These are phyloP conservation scores for Smutsia gigantea DNA, from an alignment of 2,797 vertebrate species.

Conservation along the genomic window DNA sequence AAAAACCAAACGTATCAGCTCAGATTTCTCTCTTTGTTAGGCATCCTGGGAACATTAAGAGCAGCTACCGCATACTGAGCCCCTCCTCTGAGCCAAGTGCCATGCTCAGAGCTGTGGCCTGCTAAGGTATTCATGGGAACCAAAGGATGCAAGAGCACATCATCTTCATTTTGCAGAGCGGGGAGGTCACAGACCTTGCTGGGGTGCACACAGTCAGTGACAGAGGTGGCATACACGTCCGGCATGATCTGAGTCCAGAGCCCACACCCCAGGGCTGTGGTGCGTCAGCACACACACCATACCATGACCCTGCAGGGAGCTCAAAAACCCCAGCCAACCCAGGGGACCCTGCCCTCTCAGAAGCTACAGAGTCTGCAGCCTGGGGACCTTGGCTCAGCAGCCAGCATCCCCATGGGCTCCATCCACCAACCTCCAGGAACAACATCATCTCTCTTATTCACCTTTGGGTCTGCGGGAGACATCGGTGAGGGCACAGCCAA, in stretches of 20 bases:
- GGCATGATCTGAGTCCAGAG: neutral
- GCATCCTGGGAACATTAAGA: neutral
- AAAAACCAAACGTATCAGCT: neutral
- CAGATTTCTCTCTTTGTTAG: neutral
- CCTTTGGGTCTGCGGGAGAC: neutral
- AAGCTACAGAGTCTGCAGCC: neutral
- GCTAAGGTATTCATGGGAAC: neutral
- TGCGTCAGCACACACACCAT: neutral
- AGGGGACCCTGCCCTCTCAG: neutral
- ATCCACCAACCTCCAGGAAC: neutral
- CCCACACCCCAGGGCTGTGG: no score
- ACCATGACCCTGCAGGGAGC: neutral
- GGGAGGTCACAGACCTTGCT: neutral
- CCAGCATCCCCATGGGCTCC: accelerated
- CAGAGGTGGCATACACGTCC: neutral
- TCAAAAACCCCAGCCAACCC: neutral
- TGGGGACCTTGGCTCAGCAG: neutral
- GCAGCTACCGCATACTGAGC: neutral
- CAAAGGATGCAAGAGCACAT: neutral
- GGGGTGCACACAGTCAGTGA: accelerated
- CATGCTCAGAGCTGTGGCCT: neutral
- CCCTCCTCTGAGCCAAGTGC: neutral
- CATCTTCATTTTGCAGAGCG: neutral
- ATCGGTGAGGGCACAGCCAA: neutral
- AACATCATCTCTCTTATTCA: neutral